Percentiles rank a stretch among this genome's conserved stretches.
Conservation (phyloP, 2,888 invertebrate species). For the Chrysina gloriosa region DNA sequence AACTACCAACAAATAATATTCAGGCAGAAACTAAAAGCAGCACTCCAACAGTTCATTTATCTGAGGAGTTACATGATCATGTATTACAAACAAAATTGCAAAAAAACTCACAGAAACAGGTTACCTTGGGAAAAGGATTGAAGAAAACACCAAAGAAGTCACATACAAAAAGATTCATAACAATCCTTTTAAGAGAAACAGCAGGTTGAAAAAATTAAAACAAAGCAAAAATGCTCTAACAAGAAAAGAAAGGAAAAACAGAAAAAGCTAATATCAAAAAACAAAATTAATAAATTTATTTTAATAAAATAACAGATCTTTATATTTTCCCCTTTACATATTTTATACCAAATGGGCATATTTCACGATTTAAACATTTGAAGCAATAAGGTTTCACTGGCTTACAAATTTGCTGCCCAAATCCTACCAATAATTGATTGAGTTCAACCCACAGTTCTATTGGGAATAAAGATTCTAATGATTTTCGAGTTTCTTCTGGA, state of each 20-base stretch:
- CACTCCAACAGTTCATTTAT: slow-evolving; percentile 70
- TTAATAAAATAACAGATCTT: slow-evolving; percentile 35
- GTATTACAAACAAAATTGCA: neutral
- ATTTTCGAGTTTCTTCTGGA: slow-evolving; percentile 89
- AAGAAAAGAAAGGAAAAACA: too few relatives aligned
- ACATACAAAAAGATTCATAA: neutral
- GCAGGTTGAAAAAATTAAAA: too few relatives aligned
- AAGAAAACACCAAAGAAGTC: neutral
- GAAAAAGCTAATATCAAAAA: slow-evolving; percentile 2
- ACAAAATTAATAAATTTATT: slow-evolving; percentile 5
- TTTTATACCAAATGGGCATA: slow-evolving; percentile 79
- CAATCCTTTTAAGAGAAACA: too few relatives aligned
- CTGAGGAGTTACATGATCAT: slow-evolving; percentile 49
- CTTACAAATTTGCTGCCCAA: slow-evolving; percentile 94
- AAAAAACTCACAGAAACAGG: neutral
- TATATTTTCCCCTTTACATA: slow-evolving; percentile 45
- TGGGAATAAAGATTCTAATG: slow-evolving; percentile 91
- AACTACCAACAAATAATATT: slow-evolving; percentile 78
- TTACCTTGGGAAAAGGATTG: neutral
- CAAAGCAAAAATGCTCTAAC: too few relatives aligned
- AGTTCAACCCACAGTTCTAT: slow-evolving; percentile 85
- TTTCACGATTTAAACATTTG: slow-evolving; percentile 82
- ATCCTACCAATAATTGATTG: slow-evolving; percentile 94
- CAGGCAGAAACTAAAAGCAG: slow-evolving; percentile 80
- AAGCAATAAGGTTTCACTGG: slow-evolving; percentile 86